Conservation (phyloP, 1,140 invertebrate genomes). For the Galendromus occidentalis region DNA sequence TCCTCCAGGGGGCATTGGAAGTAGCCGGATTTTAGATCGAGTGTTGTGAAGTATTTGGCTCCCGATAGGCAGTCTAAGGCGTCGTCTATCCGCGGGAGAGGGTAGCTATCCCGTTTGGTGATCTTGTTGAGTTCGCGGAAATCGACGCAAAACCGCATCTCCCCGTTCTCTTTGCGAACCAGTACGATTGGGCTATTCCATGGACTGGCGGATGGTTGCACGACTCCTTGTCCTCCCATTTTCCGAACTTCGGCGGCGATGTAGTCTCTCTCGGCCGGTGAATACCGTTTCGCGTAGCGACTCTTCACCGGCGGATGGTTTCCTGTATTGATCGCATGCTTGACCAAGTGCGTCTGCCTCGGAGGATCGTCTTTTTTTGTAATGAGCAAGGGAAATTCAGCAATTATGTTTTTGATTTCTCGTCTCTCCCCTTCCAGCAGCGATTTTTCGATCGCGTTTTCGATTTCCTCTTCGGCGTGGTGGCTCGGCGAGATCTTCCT, state of each 20-base stretch:
- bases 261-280: not conserved
- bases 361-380: not conserved
- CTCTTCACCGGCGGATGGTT: constrained; percentile 18
- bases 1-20: constrained; percentile 27
- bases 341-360: constrained; percentile 6
- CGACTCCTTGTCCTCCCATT: constrained; percentile 23
- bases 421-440: not conserved
- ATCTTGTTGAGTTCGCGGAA: constrained; percentile 29
- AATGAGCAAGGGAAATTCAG: not conserved
- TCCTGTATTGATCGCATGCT: constrained; percentile 23
- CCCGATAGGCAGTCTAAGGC: constrained; percentile 25
- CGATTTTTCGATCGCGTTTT: not conserved
- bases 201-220: constrained; percentile 24
- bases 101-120: constrained; percentile 3
- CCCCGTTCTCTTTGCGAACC: constrained; percentile 30
- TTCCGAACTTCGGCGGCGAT: constrained; percentile 19
- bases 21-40: constrained; percentile 32
- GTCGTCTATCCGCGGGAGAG: constrained; percentile 26
- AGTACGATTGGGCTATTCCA: constrained; percentile 30
- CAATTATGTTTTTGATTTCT: not conserved
- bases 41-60: constrained; percentile 25
- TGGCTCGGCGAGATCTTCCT: too few species aligned
- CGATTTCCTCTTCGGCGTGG: not conserved
- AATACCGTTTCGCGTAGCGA: not conserved
- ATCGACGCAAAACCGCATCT: constrained; percentile 28